Conservation (phyloP, 2,113 vertebrate genomes). For the Gymnarchus niloticus region DNA sequence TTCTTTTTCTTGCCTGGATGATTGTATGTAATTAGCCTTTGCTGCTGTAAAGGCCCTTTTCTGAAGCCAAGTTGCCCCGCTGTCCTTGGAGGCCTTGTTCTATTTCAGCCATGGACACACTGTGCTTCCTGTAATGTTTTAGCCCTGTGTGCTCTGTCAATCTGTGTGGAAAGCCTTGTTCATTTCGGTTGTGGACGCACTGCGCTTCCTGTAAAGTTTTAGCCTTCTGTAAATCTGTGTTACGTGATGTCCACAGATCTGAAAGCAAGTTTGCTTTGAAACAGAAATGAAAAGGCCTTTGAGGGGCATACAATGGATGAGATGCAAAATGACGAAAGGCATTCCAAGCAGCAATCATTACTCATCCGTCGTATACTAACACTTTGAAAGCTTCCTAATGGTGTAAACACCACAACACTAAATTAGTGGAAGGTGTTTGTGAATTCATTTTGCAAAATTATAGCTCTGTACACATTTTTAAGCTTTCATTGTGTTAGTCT, state of each 20-base stretch:
- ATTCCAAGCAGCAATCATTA: not conserved
- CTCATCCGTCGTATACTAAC: not conserved
- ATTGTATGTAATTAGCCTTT: conserved; percentile 13
- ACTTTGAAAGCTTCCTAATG: not conserved
- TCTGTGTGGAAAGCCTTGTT: not conserved
- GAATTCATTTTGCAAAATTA: not conserved
- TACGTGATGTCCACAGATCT: not conserved
- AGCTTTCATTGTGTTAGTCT: not conserved
- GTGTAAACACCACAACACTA: not conserved
- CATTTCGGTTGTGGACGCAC: not conserved
- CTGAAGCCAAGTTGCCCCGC: not conserved
- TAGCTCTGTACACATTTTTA: not conserved
- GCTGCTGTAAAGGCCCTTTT: not conserved
- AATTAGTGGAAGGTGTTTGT: not conserved
- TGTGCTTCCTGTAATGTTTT: conserved; percentile 12
- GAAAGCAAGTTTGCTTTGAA: conserved; percentile 8
- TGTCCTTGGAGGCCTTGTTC: not conserved
- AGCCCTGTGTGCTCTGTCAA: not conserved
- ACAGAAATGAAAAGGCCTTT: conserved; percentile 3
- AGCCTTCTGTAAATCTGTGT: not conserved
- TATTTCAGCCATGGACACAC: not conserved
- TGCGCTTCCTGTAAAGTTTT: conserved; percentile 12
- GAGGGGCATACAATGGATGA: not conserved
- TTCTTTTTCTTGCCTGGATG: not conserved
- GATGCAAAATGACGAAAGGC: not conserved